These are phyloP conservation scores for Meganola albula DNA, from an alignment of 2,888 invertebrate genomes.

Conservation along the genomic window DNA sequence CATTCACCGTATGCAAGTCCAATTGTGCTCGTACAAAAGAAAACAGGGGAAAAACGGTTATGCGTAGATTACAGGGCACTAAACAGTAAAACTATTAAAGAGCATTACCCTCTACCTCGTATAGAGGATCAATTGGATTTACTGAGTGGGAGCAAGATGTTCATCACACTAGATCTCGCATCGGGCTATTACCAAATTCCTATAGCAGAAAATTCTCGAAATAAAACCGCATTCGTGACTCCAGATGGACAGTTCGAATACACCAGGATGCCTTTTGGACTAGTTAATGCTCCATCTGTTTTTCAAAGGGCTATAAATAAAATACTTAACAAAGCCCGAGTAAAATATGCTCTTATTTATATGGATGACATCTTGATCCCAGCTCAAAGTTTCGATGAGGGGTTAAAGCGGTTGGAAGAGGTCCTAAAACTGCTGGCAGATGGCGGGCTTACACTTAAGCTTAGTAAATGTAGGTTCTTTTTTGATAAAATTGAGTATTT, in stretches of 20 bases:
- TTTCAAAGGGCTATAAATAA: constrained; percentile 6
- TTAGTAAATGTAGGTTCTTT: constrained; percentile 7
- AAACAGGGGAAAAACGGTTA: too few species aligned
- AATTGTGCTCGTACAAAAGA: too few species aligned
- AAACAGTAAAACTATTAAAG: too few species aligned
- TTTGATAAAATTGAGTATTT: constrained; percentile 4
- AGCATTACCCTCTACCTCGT: too few species aligned
- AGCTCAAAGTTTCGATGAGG: not conserved
- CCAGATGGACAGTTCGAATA: constrained; percentile 11
- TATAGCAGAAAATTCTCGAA: not conserved
- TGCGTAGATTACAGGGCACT: too few species aligned
- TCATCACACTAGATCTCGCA: constrained; percentile 4
- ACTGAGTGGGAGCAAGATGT: constrained; percentile 1
- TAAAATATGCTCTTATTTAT: constrained; percentile 1
- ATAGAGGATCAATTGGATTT: constrained; percentile 5
- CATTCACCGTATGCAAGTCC: too few species aligned
- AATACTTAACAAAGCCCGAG: constrained; percentile 1
- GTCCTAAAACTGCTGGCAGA: not conserved
- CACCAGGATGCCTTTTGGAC: constrained; percentile 10
- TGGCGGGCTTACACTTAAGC: constrained; percentile 6
- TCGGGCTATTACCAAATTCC: constrained; percentile 5
- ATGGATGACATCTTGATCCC: constrained; percentile 1
- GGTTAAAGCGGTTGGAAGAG: not conserved
- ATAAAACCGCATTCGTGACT: constrained; percentile 10
- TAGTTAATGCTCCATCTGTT: constrained; percentile 10